Evolutionary conservation across 2,113 vertebrate species (phyloP).

Genomic region (Phyllostomus hastatus): DNA sequence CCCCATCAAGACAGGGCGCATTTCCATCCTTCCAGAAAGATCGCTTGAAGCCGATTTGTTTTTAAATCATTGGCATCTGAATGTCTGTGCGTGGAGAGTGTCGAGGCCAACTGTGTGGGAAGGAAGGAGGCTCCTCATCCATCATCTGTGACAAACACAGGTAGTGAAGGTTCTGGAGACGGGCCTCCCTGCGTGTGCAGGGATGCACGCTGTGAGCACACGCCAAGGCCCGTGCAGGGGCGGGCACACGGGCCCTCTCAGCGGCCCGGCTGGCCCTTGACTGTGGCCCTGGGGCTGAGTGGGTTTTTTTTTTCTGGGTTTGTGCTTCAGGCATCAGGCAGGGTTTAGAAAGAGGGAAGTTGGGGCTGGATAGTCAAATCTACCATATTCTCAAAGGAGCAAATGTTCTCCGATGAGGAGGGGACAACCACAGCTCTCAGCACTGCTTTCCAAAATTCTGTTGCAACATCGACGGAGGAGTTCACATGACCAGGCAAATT

Average conservation of each 20-base stretch:
- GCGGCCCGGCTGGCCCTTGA: not conserved
- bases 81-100: not conserved
- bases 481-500: conserved; percentile 38
- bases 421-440: not conserved
- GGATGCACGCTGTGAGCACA: not conserved
- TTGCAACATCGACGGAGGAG: not conserved
- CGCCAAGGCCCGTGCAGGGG: not conserved
- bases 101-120: conserved; percentile 26
- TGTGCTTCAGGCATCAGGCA: conserved; percentile 9
- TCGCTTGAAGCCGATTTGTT: not conserved
- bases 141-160: not conserved
- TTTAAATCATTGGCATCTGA: conserved; percentile 5
- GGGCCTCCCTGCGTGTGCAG: not conserved
- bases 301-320: not conserved
- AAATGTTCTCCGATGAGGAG: not conserved
- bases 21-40: not conserved
- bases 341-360: conserved; percentile 74
- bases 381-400: conserved; percentile 45
- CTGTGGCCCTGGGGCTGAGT: too few species aligned
- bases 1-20: not conserved
- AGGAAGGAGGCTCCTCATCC: not conserved
- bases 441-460: conserved; percentile 25
- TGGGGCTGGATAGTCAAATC: conserved; percentile 57
- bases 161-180: not conserved
- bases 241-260: not conserved